Conservation (phyloP, 2,797 vertebrate species). For the Pelochelys cantorii region DNA sequence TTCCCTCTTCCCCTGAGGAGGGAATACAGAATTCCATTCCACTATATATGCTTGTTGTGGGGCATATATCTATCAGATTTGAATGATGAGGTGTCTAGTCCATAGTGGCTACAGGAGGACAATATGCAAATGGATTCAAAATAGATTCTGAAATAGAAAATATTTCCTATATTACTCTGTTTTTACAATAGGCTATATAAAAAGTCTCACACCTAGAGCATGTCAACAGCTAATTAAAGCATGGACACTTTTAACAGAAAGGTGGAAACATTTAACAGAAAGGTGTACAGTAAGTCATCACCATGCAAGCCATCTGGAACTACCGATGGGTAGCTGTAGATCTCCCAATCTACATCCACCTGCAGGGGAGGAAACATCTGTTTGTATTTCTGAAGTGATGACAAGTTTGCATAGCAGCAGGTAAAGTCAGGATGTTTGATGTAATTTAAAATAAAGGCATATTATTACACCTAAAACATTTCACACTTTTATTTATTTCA, state of each 20-base stretch:
- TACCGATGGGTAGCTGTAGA: slow-evolving; percentile 26
- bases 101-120: neutral
- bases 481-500: slow-evolving; percentile 31
- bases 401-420: slow-evolving; percentile 54
- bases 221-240: slow-evolving; percentile 25
- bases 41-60: neutral
- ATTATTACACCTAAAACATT: neutral
- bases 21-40: neutral
- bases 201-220: neutral
- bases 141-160: neutral
- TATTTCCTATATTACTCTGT: neutral
- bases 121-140: neutral
- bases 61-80: neutral
- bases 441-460: neutral
- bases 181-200: neutral
- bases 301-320: slow-evolving; percentile 40
- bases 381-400: slow-evolving; percentile 24
- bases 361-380: slow-evolving; percentile 51
- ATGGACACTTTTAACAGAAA: slow-evolving; percentile 29
- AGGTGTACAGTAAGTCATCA: slow-evolving; percentile 38
- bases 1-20: neutral
- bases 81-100: slow-evolving; percentile 9
- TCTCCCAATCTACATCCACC: neutral
- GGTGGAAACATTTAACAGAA: slow-evolving; percentile 31
- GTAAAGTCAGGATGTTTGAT: neutral